Evolutionary conservation across 2,113 vertebrate species (phyloP).

Genomic region (Perca fluviatilis): DNA sequence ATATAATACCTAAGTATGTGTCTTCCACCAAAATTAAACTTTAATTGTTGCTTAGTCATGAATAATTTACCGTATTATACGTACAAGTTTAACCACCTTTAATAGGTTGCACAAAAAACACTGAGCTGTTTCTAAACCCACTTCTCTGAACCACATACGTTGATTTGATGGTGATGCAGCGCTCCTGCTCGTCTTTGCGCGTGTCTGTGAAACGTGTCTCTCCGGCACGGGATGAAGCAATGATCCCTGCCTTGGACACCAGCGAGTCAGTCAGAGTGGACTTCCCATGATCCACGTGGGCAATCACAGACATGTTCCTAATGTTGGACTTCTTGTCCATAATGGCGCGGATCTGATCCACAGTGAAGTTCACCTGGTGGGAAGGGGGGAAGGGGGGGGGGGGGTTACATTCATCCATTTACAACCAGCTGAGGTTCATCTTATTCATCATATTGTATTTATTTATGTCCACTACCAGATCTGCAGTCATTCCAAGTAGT

Average conservation of each 20-base stretch:
- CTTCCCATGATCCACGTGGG: conserved; percentile 96
- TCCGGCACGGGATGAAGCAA: conserved; percentile 90
- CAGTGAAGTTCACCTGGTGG: conserved; percentile 95
- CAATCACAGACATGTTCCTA: conserved; percentile 98
- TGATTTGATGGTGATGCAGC: conserved; percentile 98
- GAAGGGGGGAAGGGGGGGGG: no score
- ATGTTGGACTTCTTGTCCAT: conserved; percentile 99
- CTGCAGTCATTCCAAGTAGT: conserved; percentile 31
- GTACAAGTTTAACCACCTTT: neutral
- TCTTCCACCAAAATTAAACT: neutral
- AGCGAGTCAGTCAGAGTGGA: conserved; percentile 95
- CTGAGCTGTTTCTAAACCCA: neutral
- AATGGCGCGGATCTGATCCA: conserved; percentile 98
- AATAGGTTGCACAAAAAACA: conserved; percentile 29
- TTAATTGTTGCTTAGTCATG: neutral
- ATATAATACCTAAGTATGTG: neutral
- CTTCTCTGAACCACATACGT: conserved; percentile 86
- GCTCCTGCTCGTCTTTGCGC: conserved; percentile 95
- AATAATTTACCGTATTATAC: neutral
- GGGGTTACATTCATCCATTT: conserved; percentile 18
- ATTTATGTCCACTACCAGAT: conserved; percentile 33
- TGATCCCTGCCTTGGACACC: conserved; percentile 97
- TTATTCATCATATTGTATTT: conserved; percentile 40
- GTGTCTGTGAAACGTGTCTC: conserved; percentile 97
- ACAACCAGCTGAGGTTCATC: conserved; percentile 32